Evolutionary conservation across 2,888 invertebrate genomes (phyloP).

Genomic region (Koerneria pararmatus): DNA sequence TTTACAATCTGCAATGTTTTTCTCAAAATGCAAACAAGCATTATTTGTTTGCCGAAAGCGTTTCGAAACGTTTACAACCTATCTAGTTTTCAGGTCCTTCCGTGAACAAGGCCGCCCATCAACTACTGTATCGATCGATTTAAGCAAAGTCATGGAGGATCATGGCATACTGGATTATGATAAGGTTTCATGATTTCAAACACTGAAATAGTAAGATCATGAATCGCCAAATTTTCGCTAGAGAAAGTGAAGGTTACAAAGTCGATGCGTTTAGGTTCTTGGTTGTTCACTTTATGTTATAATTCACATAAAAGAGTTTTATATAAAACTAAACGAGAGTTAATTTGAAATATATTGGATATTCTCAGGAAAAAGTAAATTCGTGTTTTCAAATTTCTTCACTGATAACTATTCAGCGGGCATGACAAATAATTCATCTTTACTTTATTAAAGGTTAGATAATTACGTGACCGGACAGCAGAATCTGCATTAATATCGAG

Average conservation of each 20-base stretch:
- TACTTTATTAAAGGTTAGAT: too few relatives aligned
- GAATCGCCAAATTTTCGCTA: conserved; percentile 17
- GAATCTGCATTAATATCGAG: too few relatives aligned
- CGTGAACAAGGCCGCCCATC: too few relatives aligned
- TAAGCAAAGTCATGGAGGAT: conserved; percentile 27
- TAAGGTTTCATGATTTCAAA: conserved; percentile 17
- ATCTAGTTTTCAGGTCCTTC: too few relatives aligned
- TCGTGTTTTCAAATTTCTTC: too few relatives aligned
- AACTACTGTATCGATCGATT: too few relatives aligned
- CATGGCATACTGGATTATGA: conserved; percentile 39
- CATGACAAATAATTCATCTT: too few relatives aligned
- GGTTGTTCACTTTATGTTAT: not conserved
- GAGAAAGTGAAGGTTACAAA: conserved; percentile 25
- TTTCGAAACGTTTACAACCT: too few relatives aligned
- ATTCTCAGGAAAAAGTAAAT: not conserved
- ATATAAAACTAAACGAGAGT: conserved; percentile 6
- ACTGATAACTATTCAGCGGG: too few relatives aligned
- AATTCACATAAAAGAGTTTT: not conserved
- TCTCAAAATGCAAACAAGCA: not conserved
- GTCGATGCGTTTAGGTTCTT: conserved; percentile 19
- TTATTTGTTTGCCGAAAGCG: not conserved
- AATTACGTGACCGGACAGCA: too few relatives aligned
- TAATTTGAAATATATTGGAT: not conserved
- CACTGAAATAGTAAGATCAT: conserved; percentile 13
- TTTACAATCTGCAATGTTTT: not conserved